Percentiles rank a stretch among this genome's conserved stretches.
These are phyloP conservation scores for Penaeus monodon DNA, from an alignment of 2,888 invertebrate genomes.

Conservation along the genomic window DNA sequence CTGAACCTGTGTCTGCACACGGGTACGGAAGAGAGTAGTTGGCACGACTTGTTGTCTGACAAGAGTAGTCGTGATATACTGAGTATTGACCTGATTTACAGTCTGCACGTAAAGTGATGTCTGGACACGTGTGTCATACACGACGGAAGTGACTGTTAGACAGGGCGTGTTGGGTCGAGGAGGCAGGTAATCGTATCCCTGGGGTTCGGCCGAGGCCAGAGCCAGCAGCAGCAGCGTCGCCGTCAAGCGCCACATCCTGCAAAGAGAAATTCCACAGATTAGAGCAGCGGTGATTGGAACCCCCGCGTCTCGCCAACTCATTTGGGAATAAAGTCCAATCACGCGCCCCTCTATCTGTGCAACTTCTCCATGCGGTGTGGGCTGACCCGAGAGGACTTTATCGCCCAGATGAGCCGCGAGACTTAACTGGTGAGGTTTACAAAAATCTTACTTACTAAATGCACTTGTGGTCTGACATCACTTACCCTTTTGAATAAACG, in stretches of 20 bases:
- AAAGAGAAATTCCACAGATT: constrained; percentile 62
- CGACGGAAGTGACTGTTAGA: constrained; percentile 7
- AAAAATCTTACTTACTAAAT: too few species aligned
- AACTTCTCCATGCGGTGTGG: constrained; percentile 57
- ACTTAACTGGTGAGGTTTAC: constrained; percentile 18
- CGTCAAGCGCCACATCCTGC: constrained; percentile 57
- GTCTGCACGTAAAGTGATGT: constrained; percentile 3
- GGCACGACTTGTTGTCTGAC: constrained; percentile 21
- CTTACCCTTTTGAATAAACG: too few species aligned
- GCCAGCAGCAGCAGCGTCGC: constrained; percentile 41
- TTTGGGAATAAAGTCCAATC: constrained; percentile 63
- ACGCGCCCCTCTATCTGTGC: constrained; percentile 59
- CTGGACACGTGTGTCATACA: constrained; percentile 22
- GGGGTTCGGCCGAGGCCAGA: constrained; percentile 27
- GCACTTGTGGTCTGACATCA: too few species aligned
- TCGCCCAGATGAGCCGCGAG: constrained; percentile 61
- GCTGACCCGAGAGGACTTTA: constrained; percentile 61
- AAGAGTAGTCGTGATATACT: constrained; percentile 8
- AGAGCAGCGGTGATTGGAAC: constrained; percentile 63
- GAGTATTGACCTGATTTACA: constrained; percentile 24
- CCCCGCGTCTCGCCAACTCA: constrained; percentile 57
- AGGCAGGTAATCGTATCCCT: constrained; percentile 19
- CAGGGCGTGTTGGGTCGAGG: background rate
- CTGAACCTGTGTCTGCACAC: constrained; percentile 6
- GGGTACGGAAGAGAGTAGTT: constrained; percentile 21